Evolutionary conservation across 2,888 invertebrate species (phyloP), one percentile per base, ranked within the genome.

Genomic region (Habrosyne pyritoides): DNA sequence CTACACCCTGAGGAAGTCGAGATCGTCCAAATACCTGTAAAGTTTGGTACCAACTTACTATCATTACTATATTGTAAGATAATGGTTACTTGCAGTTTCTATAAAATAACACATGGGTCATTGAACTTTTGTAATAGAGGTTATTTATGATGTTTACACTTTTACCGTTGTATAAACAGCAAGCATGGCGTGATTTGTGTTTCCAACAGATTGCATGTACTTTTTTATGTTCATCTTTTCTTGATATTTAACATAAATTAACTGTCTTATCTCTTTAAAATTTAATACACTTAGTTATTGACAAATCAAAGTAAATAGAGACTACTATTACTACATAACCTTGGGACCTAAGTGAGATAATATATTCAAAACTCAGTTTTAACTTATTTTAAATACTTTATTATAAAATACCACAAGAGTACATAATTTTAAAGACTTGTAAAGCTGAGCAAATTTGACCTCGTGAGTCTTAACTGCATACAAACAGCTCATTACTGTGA

Each of bases 101-200:
- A 65, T 64, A 73, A 67, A 69, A 77, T 75, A 75, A 79, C 79
- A 75, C 75, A 76, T 77, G 81, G 89, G 86, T 90, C 88, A 84
- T 72, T 83, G 87, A 87, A 84, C 90, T 83, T 53, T 42, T 21
- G 18, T 64, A 69, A 77, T 80, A 79, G 82, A 81, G 87, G 81
- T 83, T 84, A 82, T 66, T 55, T 64, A 68, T 66, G 65, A 69
- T 82, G 77, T 83, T 82, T 81, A 75, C 77, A 60, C 53, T 49
- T 46, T 22, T 54, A 50, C 54, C 28, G 33, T 63, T 47, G 49
- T 33, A 36, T 51, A 42, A 42, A 42, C 42, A 42, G 42, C 42
- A 18, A 42, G 42, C 42, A 42, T 42, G 42, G 42, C 42, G 42
- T 42, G 42, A 42, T 28, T 21, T 46, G 49, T 26, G 42, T 50